A percentile compares a stretch with the other conserved stretches of the same genome.
Evolutionary conservation across 2,888 invertebrate species (phyloP).

Genomic region (Meliscaeva auricollis): DNA sequence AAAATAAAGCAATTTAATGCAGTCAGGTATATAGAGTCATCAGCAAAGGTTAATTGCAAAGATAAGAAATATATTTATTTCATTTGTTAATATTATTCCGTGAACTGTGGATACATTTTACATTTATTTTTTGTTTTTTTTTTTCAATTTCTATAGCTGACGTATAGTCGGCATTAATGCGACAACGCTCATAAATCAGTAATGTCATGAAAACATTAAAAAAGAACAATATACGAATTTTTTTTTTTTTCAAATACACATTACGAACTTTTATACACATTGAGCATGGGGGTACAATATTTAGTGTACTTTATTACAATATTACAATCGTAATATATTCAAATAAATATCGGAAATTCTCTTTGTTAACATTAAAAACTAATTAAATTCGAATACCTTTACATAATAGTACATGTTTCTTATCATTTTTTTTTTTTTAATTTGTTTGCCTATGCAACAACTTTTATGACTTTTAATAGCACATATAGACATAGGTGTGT

Average conservation of each 20-base stretch:
- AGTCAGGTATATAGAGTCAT: slow-evolving; percentile 20
- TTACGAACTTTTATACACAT: too few relatives aligned
- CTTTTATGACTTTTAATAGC: not conserved
- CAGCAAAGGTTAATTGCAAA: slow-evolving; percentile 67
- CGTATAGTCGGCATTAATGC: slow-evolving; percentile 60
- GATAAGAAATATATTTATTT: slow-evolving; percentile 74
- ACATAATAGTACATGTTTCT: slow-evolving; percentile 18
- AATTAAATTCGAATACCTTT: slow-evolving; percentile 48
- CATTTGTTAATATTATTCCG: slow-evolving; percentile 66
- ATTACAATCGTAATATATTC: slow-evolving; percentile 47
- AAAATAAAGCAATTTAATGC: slow-evolving; percentile 35
- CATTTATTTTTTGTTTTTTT: slow-evolving; percentile 27
- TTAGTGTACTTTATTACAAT: slow-evolving; percentile 11
- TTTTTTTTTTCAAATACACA: slow-evolving; percentile 25
- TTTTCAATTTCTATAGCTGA: slow-evolving; percentile 67
- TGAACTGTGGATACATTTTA: slow-evolving; percentile 58
- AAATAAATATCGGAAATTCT: slow-evolving; percentile 45
- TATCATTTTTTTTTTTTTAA: not conserved
- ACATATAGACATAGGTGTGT: too few relatives aligned
- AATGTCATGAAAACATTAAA: slow-evolving; percentile 65
- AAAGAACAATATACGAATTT: slow-evolving; percentile 41
- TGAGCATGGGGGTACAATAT: slow-evolving; percentile 24
- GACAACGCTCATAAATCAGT: slow-evolving; percentile 67
- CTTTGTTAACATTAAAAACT: slow-evolving; percentile 65
- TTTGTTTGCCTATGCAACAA: not conserved